These are phyloP conservation scores for Myripristis jacobus DNA, from an alignment of 2,797 vertebrate genomes.

Conservation along the genomic window DNA sequence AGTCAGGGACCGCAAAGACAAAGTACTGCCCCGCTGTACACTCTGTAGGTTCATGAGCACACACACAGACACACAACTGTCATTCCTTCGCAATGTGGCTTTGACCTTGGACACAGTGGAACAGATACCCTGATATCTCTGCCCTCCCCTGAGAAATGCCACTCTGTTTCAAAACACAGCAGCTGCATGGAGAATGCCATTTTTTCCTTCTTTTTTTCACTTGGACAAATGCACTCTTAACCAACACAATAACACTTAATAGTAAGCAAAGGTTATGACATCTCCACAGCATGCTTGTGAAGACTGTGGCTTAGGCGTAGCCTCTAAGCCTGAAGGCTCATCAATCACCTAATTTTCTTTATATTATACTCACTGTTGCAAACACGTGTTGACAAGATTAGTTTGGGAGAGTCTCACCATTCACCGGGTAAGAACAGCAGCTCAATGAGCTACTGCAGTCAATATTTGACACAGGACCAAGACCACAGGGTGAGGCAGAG, in stretches of 20 bases:
- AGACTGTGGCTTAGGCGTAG: not conserved
- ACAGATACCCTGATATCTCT: not conserved
- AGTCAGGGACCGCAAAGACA: conserved; percentile 53
- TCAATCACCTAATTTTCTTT: not conserved
- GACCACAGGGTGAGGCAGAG: conserved; percentile 38
- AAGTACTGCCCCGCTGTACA: conserved; percentile 47
- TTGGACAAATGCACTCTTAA: too few relatives aligned
- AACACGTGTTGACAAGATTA: conserved; percentile 24
- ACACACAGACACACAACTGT: not conserved
- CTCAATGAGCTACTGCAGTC: conserved; percentile 21
- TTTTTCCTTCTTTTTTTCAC: too few relatives aligned
- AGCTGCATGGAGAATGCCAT: not conserved
- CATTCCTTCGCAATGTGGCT: not conserved
- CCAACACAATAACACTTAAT: too few relatives aligned
- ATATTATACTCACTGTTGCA: not conserved
- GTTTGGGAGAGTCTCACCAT: conserved; percentile 37
- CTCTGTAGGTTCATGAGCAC: conserved; percentile 37
- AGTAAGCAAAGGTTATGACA: too few relatives aligned
- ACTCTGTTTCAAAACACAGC: not conserved
- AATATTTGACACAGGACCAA: conserved; percentile 26
- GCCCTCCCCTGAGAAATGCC: not conserved
- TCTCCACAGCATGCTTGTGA: not conserved
- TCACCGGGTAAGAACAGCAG: conserved; percentile 42
- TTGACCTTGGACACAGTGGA: not conserved
- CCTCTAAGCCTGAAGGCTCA: not conserved